Evolutionary conservation across 2,888 invertebrate genomes (phyloP), one percentile per base, ranked within the genome.

Genomic region (Nomada fabriciana): DNA sequence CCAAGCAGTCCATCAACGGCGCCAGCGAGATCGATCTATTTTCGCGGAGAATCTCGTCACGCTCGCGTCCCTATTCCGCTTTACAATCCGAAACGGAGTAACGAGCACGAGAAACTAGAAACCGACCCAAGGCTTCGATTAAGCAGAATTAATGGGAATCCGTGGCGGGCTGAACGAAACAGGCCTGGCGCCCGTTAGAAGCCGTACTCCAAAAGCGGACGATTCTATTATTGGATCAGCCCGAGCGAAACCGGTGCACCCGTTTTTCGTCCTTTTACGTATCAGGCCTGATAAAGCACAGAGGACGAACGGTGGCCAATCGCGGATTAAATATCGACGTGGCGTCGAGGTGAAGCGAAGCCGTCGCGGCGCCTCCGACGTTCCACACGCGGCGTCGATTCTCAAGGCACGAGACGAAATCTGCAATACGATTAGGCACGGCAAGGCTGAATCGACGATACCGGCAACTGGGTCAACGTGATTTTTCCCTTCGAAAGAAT

Each of bases 231-330:
- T 91, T 89, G 88, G 89, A 82, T 57, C 53, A 61, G 60, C 29
- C 47, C 43, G 20, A 36, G 70, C 61, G 79, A 89, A 89, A 89
- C 89, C 89, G 90, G 89, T 89, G 86, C 61, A 75, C 7, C 25
- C 71, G 79, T 88, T 89, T 89, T 90, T 89, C 84, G 84, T 85
- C 89, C 89, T 90, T 89, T 90, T 89, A 89, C 78, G 89, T 82
- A 72, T 80, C 79, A 25, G 82, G 61, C 61, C 71, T 63, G 76
- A 15, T 47, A 83, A 76, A 76, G 76, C 76, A 78, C 75, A 83
- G 83, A 80, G 85, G 87, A 87, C 87, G 76, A 84, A 86, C 76
- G 70, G 75, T 63, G 69, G 65, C 36, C 11, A 0, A 47, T 9
- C 80, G 81, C 75, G 86, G 84, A 81, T 84, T 13, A 55, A 55